These are phyloP conservation scores for Poecilia picta DNA, from an alignment of 2,797 vertebrate species.

Conservation along the genomic window DNA sequence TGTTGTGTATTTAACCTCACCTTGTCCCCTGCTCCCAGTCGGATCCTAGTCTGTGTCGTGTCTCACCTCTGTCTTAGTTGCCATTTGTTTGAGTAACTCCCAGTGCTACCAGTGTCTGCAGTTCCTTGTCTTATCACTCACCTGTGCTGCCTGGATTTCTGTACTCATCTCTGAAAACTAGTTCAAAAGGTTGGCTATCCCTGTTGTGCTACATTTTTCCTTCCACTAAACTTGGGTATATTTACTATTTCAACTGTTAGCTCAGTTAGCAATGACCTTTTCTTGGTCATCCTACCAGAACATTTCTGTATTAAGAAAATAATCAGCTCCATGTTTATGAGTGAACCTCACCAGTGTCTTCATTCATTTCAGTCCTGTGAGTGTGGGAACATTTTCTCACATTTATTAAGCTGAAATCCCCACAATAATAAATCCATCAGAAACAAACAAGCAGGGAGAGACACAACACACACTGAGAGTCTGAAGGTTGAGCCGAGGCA, in stretches of 20 bases:
- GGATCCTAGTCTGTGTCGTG: too few species aligned
- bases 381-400: background rate
- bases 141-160: too few species aligned
- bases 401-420: slow-evolving; percentile 16
- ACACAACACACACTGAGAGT: slow-evolving; percentile 11
- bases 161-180: too few species aligned
- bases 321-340: background rate
- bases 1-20: too few species aligned
- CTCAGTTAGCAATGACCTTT: background rate
- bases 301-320: background rate
- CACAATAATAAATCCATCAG: slow-evolving; percentile 13
- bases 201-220: background rate
- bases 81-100: too few species aligned
- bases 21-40: too few species aligned
- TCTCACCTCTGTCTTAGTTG: too few species aligned
- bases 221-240: background rate
- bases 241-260: background rate
- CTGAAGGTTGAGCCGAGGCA: background rate
- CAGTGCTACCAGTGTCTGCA: too few species aligned
- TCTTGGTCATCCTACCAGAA: too few species aligned
- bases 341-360: background rate
- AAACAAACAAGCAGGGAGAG: slow-evolving; percentile 14
- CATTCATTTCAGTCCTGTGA: background rate
- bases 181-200: too few species aligned
- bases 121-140: too few species aligned